Evolutionary conservation across 2,888 invertebrate species (phyloP).

Genomic region (Synergus gifuensis): DNA sequence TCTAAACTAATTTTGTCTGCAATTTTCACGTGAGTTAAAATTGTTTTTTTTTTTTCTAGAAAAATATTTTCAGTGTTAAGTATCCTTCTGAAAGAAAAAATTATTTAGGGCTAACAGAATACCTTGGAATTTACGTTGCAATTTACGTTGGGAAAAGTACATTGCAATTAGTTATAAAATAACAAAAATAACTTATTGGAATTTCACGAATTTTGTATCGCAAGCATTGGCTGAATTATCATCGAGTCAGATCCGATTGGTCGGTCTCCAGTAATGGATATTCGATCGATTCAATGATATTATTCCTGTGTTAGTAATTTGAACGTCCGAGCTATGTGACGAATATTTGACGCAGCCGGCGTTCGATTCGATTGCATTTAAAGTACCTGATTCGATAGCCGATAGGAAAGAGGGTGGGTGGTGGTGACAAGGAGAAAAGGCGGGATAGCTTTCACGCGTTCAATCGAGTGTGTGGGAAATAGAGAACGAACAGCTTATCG

Average conservation of each 20-base stretch:
- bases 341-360: conserved; percentile 63
- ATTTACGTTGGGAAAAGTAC: too few relatives aligned
- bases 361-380: conserved; percentile 67
- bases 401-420: conserved; percentile 11
- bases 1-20: too few relatives aligned
- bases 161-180: too few relatives aligned
- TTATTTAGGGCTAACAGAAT: too few relatives aligned
- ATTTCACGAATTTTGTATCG: neutral
- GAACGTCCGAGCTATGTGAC: conserved; percentile 57
- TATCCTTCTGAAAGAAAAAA: too few relatives aligned
- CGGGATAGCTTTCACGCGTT: neutral
- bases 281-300: conserved; percentile 60
- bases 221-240: neutral
- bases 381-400: conserved; percentile 64
- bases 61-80: too few relatives aligned
- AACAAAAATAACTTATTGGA: too few relatives aligned
- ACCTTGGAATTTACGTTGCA: too few relatives aligned
- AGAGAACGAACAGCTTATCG: neutral
- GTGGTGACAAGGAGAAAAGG: neutral
- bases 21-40: too few relatives aligned
- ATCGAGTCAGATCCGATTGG: conserved; percentile 13
- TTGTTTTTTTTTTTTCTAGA: too few relatives aligned
- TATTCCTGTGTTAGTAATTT: conserved; percentile 67
- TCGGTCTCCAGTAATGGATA: conserved; percentile 14
- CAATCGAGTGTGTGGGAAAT: neutral